A percentile compares a stretch with the other conserved stretches of the same genome.
These are phyloP conservation scores for Pyrocephalus nanus DNA, from an alignment of 2,797 vertebrate species.

Conservation along the genomic window DNA sequence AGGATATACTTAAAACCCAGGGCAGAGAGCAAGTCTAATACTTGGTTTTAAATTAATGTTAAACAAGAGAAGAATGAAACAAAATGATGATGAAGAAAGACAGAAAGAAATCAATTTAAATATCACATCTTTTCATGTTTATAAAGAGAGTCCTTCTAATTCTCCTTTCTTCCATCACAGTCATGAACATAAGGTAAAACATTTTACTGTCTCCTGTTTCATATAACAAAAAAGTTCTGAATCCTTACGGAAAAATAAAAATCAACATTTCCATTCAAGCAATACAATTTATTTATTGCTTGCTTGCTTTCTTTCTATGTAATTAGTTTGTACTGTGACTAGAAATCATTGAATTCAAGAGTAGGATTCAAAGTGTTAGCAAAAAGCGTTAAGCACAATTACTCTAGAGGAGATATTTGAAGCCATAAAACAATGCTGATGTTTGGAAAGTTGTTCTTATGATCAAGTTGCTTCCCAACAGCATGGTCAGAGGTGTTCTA, in stretches of 20 bases:
- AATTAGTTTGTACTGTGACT: not conserved
- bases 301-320: not conserved
- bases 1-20: not conserved
- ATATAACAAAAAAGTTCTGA: not conserved
- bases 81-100: not conserved
- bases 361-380: not conserved
- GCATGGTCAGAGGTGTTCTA: not conserved
- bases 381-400: not conserved
- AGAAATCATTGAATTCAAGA: not conserved
- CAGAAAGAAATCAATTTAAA: not conserved
- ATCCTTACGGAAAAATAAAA: not conserved
- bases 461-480: not conserved
- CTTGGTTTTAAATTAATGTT: not conserved
- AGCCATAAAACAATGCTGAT: not conserved
- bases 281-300: not conserved
- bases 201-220: not conserved
- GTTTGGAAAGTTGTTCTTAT: not conserved
- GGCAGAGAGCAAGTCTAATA: not conserved
- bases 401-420: not conserved
- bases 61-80: not conserved
- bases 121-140: not conserved
- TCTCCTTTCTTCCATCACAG: not conserved
- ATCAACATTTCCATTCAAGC: not conserved
- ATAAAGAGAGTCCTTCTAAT: not conserved
- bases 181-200: not conserved